Base-by-base conservation (phyloP, 2,888 invertebrate species). In the Amphipoea lucens region DNA sequence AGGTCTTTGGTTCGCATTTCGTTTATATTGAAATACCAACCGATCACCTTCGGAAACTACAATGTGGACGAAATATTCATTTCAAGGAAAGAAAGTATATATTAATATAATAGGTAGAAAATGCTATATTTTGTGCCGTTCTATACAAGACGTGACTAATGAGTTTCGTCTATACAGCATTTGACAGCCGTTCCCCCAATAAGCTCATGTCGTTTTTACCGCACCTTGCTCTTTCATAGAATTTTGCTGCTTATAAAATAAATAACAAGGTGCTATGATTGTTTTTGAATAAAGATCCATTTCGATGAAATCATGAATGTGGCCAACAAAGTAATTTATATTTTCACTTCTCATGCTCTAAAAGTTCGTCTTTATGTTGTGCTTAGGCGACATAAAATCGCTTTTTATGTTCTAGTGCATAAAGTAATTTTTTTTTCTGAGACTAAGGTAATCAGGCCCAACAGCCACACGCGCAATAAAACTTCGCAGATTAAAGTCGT, bases 21-120 rank as follows among this genome's bases (percentile, higher is more conserved):
- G 23, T 45, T 14, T 1, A 45, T 48, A 60, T 80, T 73, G 9
- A 66, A 79, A 66, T 42, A 17, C 29, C 36, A 51, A 60, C 51
- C 20, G 48, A 42, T 66, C 57, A 42, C 4, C 11, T 80, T 51
- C 57, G 12, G 4, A 57, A 60, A 66, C 20, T 66, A 66, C 7
- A 57, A 80, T 57, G 14, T 51, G 57, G 0, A 29, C 23, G 11
- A 74, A 79, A 54, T 23, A 80, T 80, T 54, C 12, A 79, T 23
- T 80, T 23, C 17, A 51, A n/a, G 36, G 7, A 36, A 36, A 63
- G 3, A 63, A 29, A 17, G 7, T 36, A 63, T 63, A 1, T 17
- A 36, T 36, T 63, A 17, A 7, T 63, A 7, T 17, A 17, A 63
- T 36, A 29, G 7, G 12, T n/a, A 29, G 17, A 29, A 62, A 62